These are phyloP conservation scores for Lytechinus pictus DNA, from an alignment of 35 echinoderm and acorn worm genomes.

Conservation along the genomic window DNA sequence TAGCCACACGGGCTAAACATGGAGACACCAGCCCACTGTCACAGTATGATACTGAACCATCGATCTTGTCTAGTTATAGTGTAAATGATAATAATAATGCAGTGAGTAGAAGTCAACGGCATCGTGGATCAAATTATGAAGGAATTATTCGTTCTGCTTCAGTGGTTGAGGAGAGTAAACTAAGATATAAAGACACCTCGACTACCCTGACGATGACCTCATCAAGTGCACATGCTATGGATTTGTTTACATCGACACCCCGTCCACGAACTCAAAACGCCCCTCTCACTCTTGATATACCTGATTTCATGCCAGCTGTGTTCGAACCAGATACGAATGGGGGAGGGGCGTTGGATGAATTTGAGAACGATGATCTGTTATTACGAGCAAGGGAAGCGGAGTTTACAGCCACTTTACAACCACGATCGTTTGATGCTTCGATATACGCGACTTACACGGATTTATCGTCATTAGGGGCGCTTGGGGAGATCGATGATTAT, in stretches of 20 bases:
- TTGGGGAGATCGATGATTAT: slow-evolving; percentile 7
- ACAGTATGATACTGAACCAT: neutral
- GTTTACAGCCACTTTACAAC: slow-evolving; percentile 71
- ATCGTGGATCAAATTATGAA: neutral
- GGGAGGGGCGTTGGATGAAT: neutral
- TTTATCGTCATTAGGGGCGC: slow-evolving; percentile 63
- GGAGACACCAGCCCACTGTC: neutral
- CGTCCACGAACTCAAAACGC: neutral
- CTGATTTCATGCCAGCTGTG: neutral
- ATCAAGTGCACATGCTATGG: slow-evolving; percentile 46
- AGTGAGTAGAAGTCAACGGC: neutral
- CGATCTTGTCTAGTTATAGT: neutral
- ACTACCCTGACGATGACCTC: neutral
- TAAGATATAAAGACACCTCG: slow-evolving; percentile 6
- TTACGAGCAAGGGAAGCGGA: slow-evolving; percentile 62
- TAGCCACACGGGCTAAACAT: neutral
- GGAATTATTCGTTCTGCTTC: neutral
- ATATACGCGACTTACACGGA: slow-evolving; percentile 85
- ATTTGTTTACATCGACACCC: slow-evolving; percentile 44
- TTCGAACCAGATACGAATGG: slow-evolving; percentile 36
- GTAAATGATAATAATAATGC: slow-evolving; percentile 50
- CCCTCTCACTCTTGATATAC: neutral
- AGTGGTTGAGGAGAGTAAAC: neutral
- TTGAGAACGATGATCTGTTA: slow-evolving; percentile 31
- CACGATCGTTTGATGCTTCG: slow-evolving; percentile 70